Evolutionary conservation across 2,113 vertebrate species (phyloP).

Genomic region (Charina bottae): DNA sequence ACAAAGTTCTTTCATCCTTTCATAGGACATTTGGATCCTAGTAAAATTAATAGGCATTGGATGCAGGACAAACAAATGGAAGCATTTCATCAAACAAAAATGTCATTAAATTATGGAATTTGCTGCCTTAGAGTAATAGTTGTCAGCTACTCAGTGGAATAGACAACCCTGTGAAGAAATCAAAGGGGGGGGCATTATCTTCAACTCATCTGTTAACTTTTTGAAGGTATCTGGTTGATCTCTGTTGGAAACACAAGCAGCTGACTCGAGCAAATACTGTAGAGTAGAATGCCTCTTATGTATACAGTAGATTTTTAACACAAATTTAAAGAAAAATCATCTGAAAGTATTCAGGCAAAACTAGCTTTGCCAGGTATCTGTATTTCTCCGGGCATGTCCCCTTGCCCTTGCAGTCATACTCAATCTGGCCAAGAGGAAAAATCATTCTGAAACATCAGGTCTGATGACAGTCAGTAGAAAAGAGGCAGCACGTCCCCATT

Average conservation of each 20-base stretch:
- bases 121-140: not conserved
- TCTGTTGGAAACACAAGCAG: too few relatives aligned
- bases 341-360: not conserved
- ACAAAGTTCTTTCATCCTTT: not conserved
- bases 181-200: not conserved
- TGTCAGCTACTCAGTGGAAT: not conserved
- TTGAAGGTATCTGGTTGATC: not conserved
- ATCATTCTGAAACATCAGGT: not conserved
- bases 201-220: not conserved
- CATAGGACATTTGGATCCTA: not conserved
- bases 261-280: not conserved
- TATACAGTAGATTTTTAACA: not conserved
- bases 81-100: not conserved
- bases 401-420: not conserved
- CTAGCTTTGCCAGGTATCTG: not conserved
- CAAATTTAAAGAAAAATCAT: not conserved
- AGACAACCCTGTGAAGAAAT: not conserved
- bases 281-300: not conserved
- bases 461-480: not conserved
- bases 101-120: not conserved
- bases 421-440: not conserved
- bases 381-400: not conserved
- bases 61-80: not conserved
- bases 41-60: not conserved
- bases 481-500: not conserved